Evolutionary conservation across 2,113 vertebrate species (phyloP).

Genomic region (Mesoclemmys tuberculata): DNA sequence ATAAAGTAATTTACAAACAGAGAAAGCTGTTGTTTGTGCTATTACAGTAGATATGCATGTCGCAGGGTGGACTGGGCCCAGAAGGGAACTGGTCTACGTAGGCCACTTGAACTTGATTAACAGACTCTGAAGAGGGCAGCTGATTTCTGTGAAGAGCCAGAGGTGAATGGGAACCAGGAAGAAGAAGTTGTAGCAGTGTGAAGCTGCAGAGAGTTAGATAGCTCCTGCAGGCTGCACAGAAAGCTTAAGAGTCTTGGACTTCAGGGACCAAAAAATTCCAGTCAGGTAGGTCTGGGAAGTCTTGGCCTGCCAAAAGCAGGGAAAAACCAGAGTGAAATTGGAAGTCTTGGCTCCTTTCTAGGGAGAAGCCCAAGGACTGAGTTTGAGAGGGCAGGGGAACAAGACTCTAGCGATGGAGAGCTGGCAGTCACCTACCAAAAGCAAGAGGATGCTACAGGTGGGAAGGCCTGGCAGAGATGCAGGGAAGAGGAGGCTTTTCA

Average conservation of each 20-base stretch:
- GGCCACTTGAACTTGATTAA: background rate
- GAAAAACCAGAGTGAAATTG: background rate
- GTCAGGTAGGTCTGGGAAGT: background rate
- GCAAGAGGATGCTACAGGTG: background rate
- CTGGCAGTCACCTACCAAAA: background rate
- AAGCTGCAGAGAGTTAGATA: background rate
- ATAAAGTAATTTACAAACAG: background rate
- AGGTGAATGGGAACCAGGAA: background rate
- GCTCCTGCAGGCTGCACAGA: background rate
- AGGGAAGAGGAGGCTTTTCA: background rate
- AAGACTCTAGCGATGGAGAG: background rate
- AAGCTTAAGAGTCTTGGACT: background rate
- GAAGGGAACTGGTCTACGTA: background rate
- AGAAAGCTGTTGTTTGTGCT: background rate
- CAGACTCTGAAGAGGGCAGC: background rate
- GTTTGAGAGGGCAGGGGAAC: background rate
- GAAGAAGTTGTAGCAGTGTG: background rate
- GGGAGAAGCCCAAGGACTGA: background rate
- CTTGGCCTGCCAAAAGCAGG: background rate
- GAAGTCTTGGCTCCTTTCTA: background rate
- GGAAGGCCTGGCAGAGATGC: background rate
- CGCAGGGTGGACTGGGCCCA: background rate
- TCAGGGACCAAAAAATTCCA: background rate
- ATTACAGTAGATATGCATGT: background rate
- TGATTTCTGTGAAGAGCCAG: background rate